phyloP scores from a whole-genome alignment of 2,113 vertebrate species.

The Ptilonorhynchus violaceus region DNA sequence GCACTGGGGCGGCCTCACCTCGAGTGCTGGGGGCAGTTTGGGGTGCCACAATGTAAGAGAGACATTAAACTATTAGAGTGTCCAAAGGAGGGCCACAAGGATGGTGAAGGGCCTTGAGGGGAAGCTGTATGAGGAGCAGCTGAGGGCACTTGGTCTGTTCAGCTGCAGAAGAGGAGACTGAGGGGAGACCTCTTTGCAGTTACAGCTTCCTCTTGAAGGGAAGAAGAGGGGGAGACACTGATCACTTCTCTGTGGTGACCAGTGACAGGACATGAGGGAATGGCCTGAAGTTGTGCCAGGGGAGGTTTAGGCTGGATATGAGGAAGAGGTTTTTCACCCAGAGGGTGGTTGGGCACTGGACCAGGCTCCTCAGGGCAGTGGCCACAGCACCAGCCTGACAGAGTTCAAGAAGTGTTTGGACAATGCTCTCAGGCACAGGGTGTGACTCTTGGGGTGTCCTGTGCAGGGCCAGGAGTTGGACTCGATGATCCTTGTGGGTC shows the following conservation, averaged over 20 bases:
- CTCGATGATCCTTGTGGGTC: rapidly evolving
- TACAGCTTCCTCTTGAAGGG: rapidly evolving
- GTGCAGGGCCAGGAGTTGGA: not conserved
- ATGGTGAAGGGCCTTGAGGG: not conserved
- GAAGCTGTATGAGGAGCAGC: rapidly evolving
- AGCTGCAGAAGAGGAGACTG: not conserved
- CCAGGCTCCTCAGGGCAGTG: not conserved
- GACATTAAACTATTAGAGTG: rapidly evolving
- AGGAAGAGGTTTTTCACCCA: not conserved
- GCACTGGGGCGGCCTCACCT: not conserved
- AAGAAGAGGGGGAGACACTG: rapidly evolving
- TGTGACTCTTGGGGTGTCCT: not conserved
- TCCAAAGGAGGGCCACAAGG: rapidly evolving
- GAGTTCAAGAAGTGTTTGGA: not conserved
- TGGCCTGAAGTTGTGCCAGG: not conserved
- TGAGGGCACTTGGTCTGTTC: not conserved
- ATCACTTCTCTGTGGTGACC: not conserved
- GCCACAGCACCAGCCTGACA: not conserved
- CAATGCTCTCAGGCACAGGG: not conserved
- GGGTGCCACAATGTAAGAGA: rapidly evolving
- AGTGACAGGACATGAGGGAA: not conserved
- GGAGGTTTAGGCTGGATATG: not conserved
- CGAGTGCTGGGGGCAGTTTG: not conserved
- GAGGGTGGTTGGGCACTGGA: not conserved
- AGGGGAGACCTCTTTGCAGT: not conserved